These are phyloP conservation scores for Lamellibrachia luymesi DNA, from an alignment of 1,140 invertebrate genomes.

Conservation along the genomic window DNA sequence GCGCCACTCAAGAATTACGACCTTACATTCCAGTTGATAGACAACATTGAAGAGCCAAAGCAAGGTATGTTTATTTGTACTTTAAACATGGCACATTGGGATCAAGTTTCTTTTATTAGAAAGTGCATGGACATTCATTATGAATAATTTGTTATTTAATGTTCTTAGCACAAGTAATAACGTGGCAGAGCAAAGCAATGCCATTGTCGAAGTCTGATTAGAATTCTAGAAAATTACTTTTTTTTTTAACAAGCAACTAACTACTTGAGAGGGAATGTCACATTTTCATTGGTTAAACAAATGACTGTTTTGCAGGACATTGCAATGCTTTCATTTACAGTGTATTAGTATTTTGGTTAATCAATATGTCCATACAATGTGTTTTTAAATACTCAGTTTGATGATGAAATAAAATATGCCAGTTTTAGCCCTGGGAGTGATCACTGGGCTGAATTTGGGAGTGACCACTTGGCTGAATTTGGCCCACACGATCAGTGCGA, in stretches of 20 bases:
- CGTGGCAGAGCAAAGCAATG: not conserved
- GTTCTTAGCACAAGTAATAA: not conserved
- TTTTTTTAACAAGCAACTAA: no score
- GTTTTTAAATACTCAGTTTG: no score
- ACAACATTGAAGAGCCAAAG: not conserved
- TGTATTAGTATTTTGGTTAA: no score
- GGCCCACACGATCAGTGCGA: no score
- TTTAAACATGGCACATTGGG: not conserved
- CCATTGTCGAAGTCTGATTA: not conserved
- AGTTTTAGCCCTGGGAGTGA: no score
- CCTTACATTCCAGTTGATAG: not conserved
- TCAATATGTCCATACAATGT: no score
- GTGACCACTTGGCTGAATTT: no score
- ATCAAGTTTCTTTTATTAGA: not conserved
- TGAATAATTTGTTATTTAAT: not conserved
- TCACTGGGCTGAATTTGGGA: no score
- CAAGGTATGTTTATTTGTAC: not conserved
- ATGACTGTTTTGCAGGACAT: not conserved
- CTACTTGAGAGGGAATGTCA: no score
- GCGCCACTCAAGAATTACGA: not conserved
- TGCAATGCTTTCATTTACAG: no score
- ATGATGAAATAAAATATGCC: no score
- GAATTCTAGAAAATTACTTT: not conserved
- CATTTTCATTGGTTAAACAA: not conserved
- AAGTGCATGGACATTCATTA: not conserved